Conservation (phyloP, 2,113 vertebrate species). For the Proteles cristata region DNA sequence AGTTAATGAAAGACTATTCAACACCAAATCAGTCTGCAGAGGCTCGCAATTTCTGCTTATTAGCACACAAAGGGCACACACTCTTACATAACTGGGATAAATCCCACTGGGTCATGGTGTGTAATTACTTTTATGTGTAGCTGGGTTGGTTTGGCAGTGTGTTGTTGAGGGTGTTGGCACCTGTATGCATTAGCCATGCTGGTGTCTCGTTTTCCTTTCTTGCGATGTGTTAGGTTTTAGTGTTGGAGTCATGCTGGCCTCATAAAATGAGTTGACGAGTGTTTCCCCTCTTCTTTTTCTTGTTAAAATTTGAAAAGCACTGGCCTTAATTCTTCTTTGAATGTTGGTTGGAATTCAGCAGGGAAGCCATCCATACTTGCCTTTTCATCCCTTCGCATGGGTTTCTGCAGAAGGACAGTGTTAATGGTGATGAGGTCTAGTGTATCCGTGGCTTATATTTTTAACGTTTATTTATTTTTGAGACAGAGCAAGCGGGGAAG, state of each 20-base stretch:
- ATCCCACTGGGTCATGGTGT: not conserved
- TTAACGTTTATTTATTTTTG: too few species aligned
- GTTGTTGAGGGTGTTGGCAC: not conserved
- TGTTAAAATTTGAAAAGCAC: not conserved
- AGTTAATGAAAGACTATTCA: not conserved
- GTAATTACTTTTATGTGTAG: not conserved
- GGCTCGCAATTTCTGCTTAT: not conserved
- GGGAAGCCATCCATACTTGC: not conserved
- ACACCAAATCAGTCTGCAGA: not conserved
- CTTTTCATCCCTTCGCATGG: not conserved
- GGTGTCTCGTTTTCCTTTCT: not conserved
- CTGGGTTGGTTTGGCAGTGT: not conserved
- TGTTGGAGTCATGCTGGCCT: not conserved
- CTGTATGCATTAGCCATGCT: not conserved
- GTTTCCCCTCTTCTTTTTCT: not conserved
- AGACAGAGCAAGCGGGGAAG: too few species aligned
- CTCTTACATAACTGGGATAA: not conserved
- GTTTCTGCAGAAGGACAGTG: not conserved
- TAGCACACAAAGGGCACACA: not conserved
- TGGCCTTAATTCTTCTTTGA: not conserved
- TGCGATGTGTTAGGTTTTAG: not conserved
- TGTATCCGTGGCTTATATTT: too few species aligned
- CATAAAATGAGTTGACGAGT: not conserved
- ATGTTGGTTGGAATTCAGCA: not conserved
- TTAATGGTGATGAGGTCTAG: not conserved